Base-by-base conservation (phyloP, 2,113 vertebrate genomes). In the Xenopus laevis region DNA sequence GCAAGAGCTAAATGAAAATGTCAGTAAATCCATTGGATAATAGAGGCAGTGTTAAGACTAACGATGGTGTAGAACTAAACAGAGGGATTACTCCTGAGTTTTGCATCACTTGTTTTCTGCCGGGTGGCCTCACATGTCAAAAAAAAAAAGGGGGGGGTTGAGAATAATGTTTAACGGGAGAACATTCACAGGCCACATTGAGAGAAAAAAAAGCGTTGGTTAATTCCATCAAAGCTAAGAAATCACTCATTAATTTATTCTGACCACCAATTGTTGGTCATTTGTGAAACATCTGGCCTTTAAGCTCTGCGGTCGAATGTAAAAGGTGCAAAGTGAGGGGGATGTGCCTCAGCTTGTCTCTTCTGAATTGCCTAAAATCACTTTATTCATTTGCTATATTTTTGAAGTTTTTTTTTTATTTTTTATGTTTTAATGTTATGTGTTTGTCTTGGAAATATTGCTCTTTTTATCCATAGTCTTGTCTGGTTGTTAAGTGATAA, bases 91-190 rank as follows among this genome's bases (percentile, higher is more conserved):
- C 92, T 93, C 89, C 78, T 89, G 92, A 89, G 94, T 95, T 98
- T 97, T 97, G 97, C 95, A 97, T 98, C 97, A 95, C 91, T 98
- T 96, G 93, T 93, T 97, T 95, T 98, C 94, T 96, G 95, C 95
- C 87, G 96, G 97, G 96, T 99, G 97, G 96, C 95, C 96, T 94
- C 83, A 89, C 94, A 95, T 93, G 93, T 96, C 93, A 96, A 93
- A 94, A 94, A 92, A 79, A 87, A 27, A 27, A 27, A 27, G 23
- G 13, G 58, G 67, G 72, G 67, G 72, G 17, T 55, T 69, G 73
- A 71, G 81, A 85, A 85, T 85, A 87, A 91, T 87, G 84, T 96
- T 98, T 94, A 97, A 89, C 87, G 79, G 23, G 82, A 83, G 87
- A 92, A 95, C 92, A 92, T 95, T 97, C 94, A 94, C 93, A 94